Evolutionary conservation across 2,113 vertebrate genomes (phyloP), one percentile per base, ranked within the genome.

Genomic region (Oplegnathus fasciatus): DNA sequence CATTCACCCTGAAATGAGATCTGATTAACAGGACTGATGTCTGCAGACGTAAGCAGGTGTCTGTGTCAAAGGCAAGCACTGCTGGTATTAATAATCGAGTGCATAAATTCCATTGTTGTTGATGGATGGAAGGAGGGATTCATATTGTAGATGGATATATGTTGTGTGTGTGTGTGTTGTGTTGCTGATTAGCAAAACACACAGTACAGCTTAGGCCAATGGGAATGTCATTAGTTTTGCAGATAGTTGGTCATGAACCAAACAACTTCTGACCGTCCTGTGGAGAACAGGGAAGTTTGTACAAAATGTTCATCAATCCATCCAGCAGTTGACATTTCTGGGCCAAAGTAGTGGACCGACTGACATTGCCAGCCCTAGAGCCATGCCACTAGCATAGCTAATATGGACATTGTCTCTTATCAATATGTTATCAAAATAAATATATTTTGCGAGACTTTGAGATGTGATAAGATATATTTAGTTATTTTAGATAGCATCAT

Each of bases 1-100:
- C 61, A 20, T 54, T 69, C 74, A 55, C 26, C 32, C 52, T 52
- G 60, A 87, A 54, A 80, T 65, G 34, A 32, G 62, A 66, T 80
- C 55, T 77, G 71, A 80, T 82, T 30, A 78, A 42, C 55, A 22
- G 17, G 52, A 78, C 34, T 32, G 69, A 74, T 80, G 61, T 57
- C 0, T 48, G 60, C 42, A 20, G 37, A n/a, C 46, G n/a, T 8
- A 22, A 54, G 40, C 65, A 48, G 40, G 14, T 68, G 65, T 64
- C 34, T n/a, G 60, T 67, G 73, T 64, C 70, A 32, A 13, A 80
- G 24, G 26, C 60, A 37, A 9, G 72, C 37, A 22, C 62, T 40
- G 28, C 15, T 57, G 13, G 1, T 60, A 65, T 64, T 78, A 37
- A 81, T 73, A 52, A 77, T 54, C 54, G 50, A 32, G 24, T 40